Base-by-base conservation (phyloP, 2,888 invertebrate genomes). In the Lepidocyrtinus sp. region DNA sequence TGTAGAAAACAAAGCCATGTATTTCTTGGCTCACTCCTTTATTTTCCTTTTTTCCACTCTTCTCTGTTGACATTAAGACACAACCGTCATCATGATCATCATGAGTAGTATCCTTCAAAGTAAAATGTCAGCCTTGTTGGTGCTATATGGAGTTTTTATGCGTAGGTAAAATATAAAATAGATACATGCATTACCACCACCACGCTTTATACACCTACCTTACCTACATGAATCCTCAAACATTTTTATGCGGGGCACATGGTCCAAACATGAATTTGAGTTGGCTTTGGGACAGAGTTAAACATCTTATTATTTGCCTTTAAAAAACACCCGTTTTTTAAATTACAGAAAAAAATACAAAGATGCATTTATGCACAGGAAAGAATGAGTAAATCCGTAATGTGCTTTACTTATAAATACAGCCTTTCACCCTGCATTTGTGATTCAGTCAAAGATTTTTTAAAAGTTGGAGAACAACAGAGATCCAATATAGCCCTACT, bases 111-210 rank as follows among this genome's bases (percentile, higher is more conserved):
- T 50, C 50, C 50, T 50, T 50, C 50, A 67, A 62, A 62, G 71
- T 59, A 63, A 71, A 71, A 71, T 71, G 71, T 71, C 71, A 71
- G 71, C 63, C 71, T 71, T 62, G 50, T 50, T 50, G n/a, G 71
- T 45, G 71, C 67, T 36, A 67, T 67, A 67, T 67, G 67, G 46
- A 17, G 12, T 50, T 50, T 50, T 36, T 36, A 50, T 50, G 50
- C 50, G 50, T 50, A 50, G 50, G 50, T 50, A 50, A 50, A 50
- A n/a, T n/a, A n/a, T n/a, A n/a, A n/a, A n/a, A n/a, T n/a, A n/a
- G n/a, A n/a, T n/a, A n/a, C n/a, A n/a, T n/a, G n/a, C n/a, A n/a
- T n/a, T n/a, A n/a, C n/a, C n/a, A n/a, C n/a, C n/a, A n/a, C n/a
- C n/a, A n/a, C n/a, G n/a, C n/a, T n/a, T n/a, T 50, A 50, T 50